These are phyloP conservation scores for Drusus annulatus DNA, from an alignment of 1,140 invertebrate genomes.

Conservation along the genomic window DNA sequence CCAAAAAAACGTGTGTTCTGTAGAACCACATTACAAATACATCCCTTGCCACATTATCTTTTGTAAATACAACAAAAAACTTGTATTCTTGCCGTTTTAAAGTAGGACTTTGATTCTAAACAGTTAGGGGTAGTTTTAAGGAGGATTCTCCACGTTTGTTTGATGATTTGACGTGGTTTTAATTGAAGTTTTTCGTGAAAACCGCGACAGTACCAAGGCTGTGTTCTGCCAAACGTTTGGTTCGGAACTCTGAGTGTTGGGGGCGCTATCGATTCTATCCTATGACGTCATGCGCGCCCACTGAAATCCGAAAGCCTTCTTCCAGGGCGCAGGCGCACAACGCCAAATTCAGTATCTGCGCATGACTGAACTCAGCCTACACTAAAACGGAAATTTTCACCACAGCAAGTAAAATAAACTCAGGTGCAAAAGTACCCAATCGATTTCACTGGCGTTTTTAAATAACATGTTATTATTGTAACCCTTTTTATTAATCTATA, in stretches of 20 bases:
- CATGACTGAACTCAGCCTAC: background rate
- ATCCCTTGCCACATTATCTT: background rate
- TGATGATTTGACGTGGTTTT: background rate
- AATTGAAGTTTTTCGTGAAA: slow-evolving; percentile 15
- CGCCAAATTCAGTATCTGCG: slow-evolving; percentile 5
- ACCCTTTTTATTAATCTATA: background rate
- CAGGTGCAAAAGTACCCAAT: background rate
- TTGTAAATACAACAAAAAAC: slow-evolving; percentile 8
- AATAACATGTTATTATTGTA: background rate
- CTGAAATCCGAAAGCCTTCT: slow-evolving; percentile 9
- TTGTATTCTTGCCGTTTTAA: too few relatives aligned
- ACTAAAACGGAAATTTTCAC: background rate
- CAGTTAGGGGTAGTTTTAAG: background rate
- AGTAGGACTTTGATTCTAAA: background rate
- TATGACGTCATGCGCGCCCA: slow-evolving; percentile 66
- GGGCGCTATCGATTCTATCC: slow-evolving; percentile 60
- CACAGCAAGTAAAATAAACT: background rate
- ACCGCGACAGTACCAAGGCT: slow-evolving; percentile 3
- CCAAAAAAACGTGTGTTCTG: slow-evolving; percentile 13
- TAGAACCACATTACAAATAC: slow-evolving; percentile 1
- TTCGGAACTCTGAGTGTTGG: slow-evolving; percentile 58
- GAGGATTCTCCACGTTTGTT: background rate
- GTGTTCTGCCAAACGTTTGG: slow-evolving; percentile 43
- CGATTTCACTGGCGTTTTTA: background rate
- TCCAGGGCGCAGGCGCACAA: slow-evolving; percentile 61